Percentiles rank a stretch among this genome's conserved stretches.
phyloP scores from a whole-genome alignment of 2,113 vertebrate species.

The Myrmecophaga tridactyla region DNA sequence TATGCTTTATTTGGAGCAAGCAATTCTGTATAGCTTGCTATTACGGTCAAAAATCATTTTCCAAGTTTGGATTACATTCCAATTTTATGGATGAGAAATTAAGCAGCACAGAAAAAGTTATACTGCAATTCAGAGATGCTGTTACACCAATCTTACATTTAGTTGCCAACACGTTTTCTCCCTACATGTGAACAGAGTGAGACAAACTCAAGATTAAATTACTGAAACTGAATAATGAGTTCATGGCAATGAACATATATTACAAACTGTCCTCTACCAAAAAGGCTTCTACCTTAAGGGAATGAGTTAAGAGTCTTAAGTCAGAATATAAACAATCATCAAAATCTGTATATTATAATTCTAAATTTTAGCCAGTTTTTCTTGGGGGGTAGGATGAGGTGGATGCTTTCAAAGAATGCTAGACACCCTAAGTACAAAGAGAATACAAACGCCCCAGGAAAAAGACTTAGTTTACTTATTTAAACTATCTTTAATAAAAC shows the following conservation, averaged over 20 bases:
- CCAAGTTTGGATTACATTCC: slow-evolving; percentile 36
- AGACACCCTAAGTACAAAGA: background rate
- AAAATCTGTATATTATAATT: background rate
- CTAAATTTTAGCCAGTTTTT: background rate
- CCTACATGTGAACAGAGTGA: background rate
- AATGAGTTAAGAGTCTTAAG: background rate
- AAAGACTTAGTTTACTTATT: slow-evolving; percentile 25
- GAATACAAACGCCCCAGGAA: background rate
- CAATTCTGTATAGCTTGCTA: background rate
- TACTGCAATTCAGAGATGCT: background rate
- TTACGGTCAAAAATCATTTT: slow-evolving; percentile 37
- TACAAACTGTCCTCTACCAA: background rate
- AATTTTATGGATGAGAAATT: slow-evolving; percentile 57
- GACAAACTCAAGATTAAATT: slow-evolving; percentile 35
- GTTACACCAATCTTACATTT: background rate
- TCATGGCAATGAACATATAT: background rate
- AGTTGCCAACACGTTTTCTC: slow-evolving; percentile 20
- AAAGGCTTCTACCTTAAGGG: background rate
- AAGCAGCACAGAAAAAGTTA: slow-evolving; percentile 18
- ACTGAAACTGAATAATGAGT: background rate
- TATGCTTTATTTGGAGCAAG: background rate
- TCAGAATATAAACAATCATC: background rate
- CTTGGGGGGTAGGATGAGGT: background rate
- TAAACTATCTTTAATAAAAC: background rate
- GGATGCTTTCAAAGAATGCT: background rate